Base-by-base conservation (phyloP, 2,113 vertebrate species). In the Daubentonia madagascariensis region DNA sequence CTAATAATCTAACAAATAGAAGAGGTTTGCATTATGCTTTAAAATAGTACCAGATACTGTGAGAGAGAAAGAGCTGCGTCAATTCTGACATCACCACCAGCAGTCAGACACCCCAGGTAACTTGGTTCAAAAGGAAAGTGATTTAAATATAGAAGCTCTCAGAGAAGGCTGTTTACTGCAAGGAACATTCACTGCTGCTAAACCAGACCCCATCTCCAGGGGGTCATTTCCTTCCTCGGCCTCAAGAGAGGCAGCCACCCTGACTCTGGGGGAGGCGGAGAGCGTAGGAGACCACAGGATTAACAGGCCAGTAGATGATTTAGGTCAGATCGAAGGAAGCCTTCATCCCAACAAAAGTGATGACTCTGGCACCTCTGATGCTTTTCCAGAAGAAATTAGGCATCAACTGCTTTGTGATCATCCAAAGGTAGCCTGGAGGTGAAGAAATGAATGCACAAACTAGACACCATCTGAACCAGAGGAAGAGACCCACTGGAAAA, bases 91-190 rank as follows among this genome's bases (percentile, higher is more conserved):
- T 93, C 93, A 81, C 52, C 35, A 4, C 93, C 0, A 4, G 85
- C 59, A 68, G 35, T 28, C 89, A 84, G 89, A 57, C 89, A 37
- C 91, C 83, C 93, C 93, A 96, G 96, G 93, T 83, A 83, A 85
- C 76, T 76, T 20, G 0, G 65, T 50, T 97, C 76, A 20, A 30
- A 96, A 75, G 85, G 92, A 85, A 85, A 94, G 59, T 2, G 67
- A 91, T 94, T 96, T 96, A 93, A 97, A 98, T 96, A 93, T 75
- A 97, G 97, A 86, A 35, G 40, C 85, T 80, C 37, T 0, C 30
- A 43, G 84, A 9, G 48, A 92, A 67, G 50, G 92, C 79, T 17
- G 79, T 70, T 85, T 54, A 73, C 80, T 57, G 23, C 30, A 0
- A 2, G 2, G 83, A 87, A 84, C 22, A 67, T 25, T 48, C 4